Evolutionary conservation across 2,113 vertebrate genomes (phyloP), one percentile per base, ranked within the genome.

Genomic region (Thalassarche chlororhynchos): DNA sequence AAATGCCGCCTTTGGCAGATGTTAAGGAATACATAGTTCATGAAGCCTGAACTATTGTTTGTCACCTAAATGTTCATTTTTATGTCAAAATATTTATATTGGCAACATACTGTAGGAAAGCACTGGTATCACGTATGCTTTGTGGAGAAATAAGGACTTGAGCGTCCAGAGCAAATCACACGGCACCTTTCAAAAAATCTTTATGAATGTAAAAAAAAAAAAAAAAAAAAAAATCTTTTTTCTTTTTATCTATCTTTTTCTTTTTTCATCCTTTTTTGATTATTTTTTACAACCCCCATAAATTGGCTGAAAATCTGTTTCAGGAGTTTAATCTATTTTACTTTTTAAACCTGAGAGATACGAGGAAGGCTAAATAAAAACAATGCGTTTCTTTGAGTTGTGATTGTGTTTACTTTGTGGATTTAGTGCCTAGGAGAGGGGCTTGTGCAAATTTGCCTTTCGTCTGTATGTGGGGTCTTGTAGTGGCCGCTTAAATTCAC

Each of bases 101-200:
- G 78, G 52, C 58, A 77, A 1, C 0, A 0, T 28, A 8, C 25
- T 25, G 36, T n/a, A 77, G 58, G 60, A 84, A 69, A n/a, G 69
- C 51, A 10, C 24, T 49, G 69, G 14, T 54, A 38, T 29, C 29
- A 44, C 0, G 0, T 36, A 46, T 31, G 19, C 54, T 77, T 57
- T 62, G 55, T 40, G 34, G 24, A 78, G 61, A 89, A 81, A 58
- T 21, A 47, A 25, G 54, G 40, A 49, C n/a, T 57, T 16, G 4
- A 36, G 26, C n/a, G 24, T 38, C n/a, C 13, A 23, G 23, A 83
- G n/a, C 0, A 0, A 46, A 47, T 19, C 0, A 1, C 26, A 1
- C 12, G 62, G 55, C 36, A 80, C 42, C 31, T 74, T 64, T 40
- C 42, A 20, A 52, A 52, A 28, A 23, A 28, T 16, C 24, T 75